phyloP scores from a whole-genome alignment of 2,797 vertebrate species.

The Peromyscus melanophrys region DNA sequence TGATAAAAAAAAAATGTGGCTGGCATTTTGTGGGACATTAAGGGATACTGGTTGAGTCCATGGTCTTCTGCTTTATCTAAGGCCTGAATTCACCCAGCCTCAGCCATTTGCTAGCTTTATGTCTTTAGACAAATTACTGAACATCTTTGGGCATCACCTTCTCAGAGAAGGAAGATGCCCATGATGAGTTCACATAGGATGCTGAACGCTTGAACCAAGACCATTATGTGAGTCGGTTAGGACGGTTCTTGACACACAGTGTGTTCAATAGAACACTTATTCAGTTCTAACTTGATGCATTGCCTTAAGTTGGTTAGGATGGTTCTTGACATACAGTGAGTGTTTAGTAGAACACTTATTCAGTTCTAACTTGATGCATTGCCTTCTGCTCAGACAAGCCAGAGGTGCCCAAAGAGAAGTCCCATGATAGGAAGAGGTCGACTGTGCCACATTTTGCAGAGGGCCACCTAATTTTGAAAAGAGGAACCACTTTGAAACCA shows the following conservation, averaged over 20 bases:
- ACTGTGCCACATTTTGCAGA: background rate
- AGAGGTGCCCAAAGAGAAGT: background rate
- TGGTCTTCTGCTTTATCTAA: background rate
- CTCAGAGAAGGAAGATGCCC: background rate
- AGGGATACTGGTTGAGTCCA: background rate
- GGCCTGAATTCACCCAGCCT: background rate
- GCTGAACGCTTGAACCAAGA: background rate
- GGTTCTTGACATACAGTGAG: background rate
- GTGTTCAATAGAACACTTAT: background rate
- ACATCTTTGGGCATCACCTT: background rate
- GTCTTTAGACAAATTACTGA: background rate
- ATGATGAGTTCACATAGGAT: background rate
- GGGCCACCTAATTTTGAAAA: conserved; percentile 65
- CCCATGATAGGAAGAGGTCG: background rate
- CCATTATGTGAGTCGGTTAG: accelerated
- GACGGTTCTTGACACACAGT: background rate
- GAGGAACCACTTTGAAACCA: conserved; percentile 24
- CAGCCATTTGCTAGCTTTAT: background rate
- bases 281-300: background rate
- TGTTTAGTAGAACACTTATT: background rate
- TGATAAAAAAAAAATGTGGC: background rate
- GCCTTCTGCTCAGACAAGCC: background rate
- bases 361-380: background rate
- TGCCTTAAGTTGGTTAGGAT: background rate
- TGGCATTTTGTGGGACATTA: background rate